A percentile compares a stretch with the other conserved stretches of the same genome.
Evolutionary conservation across 2,888 invertebrate species (phyloP).

Genomic region (Erebia aethiops): DNA sequence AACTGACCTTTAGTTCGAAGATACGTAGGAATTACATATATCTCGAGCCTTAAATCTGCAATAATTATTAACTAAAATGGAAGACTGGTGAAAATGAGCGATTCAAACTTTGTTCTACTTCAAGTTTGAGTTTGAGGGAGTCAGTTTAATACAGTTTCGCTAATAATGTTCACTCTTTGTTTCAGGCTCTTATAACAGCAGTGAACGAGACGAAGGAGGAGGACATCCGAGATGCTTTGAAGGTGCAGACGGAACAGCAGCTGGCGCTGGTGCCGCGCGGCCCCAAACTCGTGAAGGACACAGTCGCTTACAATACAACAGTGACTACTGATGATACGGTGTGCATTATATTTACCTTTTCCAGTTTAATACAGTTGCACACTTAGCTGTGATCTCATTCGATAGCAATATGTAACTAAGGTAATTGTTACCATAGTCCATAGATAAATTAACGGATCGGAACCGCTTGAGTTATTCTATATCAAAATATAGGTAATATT

Average conservation of each 20-base stretch:
- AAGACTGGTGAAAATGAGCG: too few relatives aligned
- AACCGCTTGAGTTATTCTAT: too few relatives aligned
- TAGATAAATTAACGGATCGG: too few relatives aligned
- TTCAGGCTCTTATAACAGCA: slow-evolving; percentile 89
- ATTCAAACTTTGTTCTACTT: too few relatives aligned
- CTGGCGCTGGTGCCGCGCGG: slow-evolving; percentile 86
- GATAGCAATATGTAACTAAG: too few relatives aligned
- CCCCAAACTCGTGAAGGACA: slow-evolving; percentile 89
- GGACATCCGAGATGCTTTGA: slow-evolving; percentile 88
- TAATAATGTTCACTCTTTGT: slow-evolving; percentile 50
- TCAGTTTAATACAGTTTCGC: too few relatives aligned
- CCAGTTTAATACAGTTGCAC: background rate
- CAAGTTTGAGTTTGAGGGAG: too few relatives aligned
- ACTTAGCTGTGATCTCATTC: too few relatives aligned
- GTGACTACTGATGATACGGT: slow-evolving; percentile 93
- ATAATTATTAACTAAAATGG: too few relatives aligned
- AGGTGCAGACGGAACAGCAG: slow-evolving; percentile 83
- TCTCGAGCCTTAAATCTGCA: too few relatives aligned
- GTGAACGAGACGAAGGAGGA: slow-evolving; percentile 82
- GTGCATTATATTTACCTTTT: slow-evolving; percentile 30
- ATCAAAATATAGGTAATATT: too few relatives aligned
- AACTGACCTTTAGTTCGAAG: background rate
- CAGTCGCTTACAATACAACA: slow-evolving; percentile 89
- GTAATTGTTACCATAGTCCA: too few relatives aligned
- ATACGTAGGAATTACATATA: background rate